A percentile compares a stretch with the other conserved stretches of the same genome.
These are phyloP conservation scores for Nannoperca australis DNA, from an alignment of 2,797 vertebrate genomes.

Conservation along the genomic window DNA sequence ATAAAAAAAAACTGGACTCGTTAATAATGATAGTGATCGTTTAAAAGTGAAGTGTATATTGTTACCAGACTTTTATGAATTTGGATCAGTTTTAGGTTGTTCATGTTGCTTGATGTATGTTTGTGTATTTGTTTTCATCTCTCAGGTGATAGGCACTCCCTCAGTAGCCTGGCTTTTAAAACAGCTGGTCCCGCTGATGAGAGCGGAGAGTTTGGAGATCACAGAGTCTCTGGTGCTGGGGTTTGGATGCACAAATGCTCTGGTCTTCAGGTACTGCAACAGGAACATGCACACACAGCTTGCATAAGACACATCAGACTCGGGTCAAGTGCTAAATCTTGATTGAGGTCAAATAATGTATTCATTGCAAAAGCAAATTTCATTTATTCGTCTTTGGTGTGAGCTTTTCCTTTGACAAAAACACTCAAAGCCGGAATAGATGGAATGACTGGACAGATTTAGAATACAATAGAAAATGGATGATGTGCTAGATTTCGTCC, in stretches of 20 bases:
- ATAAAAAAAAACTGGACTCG: not conserved
- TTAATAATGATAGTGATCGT: not conserved
- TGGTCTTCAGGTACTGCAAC: constrained; percentile 93
- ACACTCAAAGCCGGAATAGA: not conserved
- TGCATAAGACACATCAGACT: not conserved
- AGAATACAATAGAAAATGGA: constrained; percentile 13
- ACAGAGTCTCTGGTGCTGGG: constrained; percentile 97
- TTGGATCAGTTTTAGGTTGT: not conserved
- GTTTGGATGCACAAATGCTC: constrained; percentile 97
- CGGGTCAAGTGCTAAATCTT: not conserved
- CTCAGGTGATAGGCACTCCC: constrained; percentile 95
- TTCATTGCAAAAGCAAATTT: not conserved
- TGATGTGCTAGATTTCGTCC: constrained; percentile 17
- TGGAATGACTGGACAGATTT: not conserved
- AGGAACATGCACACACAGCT: constrained; percentile 17
- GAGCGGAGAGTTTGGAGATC: constrained; percentile 98
- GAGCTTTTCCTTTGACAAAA: not conserved
- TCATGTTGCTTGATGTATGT: constrained; percentile 5
- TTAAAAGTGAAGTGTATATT: not conserved
- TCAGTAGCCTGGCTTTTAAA: constrained; percentile 97
- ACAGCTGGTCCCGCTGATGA: constrained; percentile 98
- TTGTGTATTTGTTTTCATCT: constrained; percentile 32
- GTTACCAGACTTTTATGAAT: not conserved
- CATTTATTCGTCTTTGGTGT: not conserved
- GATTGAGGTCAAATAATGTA: not conserved